phyloP scores from a whole-genome alignment of 2,888 invertebrate genomes.

The Eupithecia pulchellata region DNA sequence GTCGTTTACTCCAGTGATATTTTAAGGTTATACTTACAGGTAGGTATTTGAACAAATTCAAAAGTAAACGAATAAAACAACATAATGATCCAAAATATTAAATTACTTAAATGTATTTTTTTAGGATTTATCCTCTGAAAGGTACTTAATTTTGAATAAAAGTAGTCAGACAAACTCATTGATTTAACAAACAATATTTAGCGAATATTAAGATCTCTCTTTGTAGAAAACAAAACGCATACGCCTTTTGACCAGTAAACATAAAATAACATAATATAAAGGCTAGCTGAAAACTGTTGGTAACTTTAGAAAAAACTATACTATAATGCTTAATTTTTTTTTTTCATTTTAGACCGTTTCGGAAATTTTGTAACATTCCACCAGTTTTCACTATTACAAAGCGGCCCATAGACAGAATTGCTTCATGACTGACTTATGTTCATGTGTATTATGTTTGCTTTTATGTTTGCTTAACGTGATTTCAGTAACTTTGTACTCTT shows the following conservation, averaged over 20 bases:
- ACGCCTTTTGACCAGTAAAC: constrained; percentile 69
- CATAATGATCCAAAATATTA: neutral
- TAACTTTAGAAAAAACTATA: constrained; percentile 81
- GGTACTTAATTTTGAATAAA: neutral
- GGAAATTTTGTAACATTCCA: constrained; percentile 42
- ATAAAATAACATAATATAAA: constrained; percentile 66
- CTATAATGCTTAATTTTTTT: constrained; percentile 65
- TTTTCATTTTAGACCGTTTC: constrained; percentile 62
- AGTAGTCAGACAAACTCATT: neutral
- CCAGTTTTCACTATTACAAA: constrained; percentile 31
- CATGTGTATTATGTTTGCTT: neutral
- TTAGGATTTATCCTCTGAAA: neutral
- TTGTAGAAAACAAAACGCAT: constrained; percentile 62
- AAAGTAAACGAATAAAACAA: neutral
- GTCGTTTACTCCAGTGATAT: constrained; percentile 22
- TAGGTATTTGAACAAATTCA: neutral
- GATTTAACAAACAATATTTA: neutral
- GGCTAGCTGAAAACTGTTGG: constrained; percentile 83
- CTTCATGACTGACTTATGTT: neutral
- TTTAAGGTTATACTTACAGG: neutral
- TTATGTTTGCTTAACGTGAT: neutral
- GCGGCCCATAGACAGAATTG: neutral
- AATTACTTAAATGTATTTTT: too few relatives aligned
- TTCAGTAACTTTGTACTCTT: constrained; percentile 19
- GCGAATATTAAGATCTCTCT: too few relatives aligned